phyloP scores from a whole-genome alignment of 1,140 invertebrate species.

The Medauroidea extradentata region DNA sequence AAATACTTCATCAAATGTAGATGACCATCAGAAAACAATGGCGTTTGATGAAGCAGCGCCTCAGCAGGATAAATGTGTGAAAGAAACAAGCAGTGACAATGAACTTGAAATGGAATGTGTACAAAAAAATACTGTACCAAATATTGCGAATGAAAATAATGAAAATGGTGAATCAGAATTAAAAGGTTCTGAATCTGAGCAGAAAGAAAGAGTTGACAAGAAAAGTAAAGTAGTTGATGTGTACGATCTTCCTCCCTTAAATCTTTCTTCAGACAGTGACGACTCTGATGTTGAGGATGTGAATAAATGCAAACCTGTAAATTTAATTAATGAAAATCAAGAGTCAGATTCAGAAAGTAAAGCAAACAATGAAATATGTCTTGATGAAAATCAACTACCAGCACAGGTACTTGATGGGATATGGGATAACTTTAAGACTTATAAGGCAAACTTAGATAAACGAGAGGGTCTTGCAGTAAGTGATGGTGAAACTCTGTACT shows the following conservation, averaged over 20 bases:
- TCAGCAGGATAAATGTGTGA: too few relatives aligned
- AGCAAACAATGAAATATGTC: neutral
- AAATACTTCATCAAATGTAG: too few relatives aligned
- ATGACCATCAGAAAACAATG: too few relatives aligned
- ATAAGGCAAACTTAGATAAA: slow-evolving; percentile 53
- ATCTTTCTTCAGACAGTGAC: slow-evolving; percentile 72
- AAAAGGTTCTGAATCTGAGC: slow-evolving; percentile 1
- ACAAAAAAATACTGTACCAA: too few relatives aligned
- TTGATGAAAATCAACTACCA: slow-evolving; percentile 30
- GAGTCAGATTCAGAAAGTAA: neutral
- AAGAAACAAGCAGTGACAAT: too few relatives aligned
- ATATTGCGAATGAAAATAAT: too few relatives aligned
- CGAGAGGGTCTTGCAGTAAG: slow-evolving; percentile 28
- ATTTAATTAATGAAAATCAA: too few relatives aligned
- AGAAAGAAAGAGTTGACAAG: slow-evolving; percentile 23
- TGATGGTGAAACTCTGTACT: neutral
- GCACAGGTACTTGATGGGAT: slow-evolving; percentile 60
- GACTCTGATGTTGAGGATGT: slow-evolving; percentile 53
- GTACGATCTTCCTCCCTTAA: slow-evolving; percentile 71
- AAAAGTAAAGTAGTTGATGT: slow-evolving; percentile 49
- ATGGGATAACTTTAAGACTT: slow-evolving; percentile 76
- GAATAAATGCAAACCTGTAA: too few relatives aligned
- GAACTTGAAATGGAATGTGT: too few relatives aligned
- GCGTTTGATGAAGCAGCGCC: too few relatives aligned
- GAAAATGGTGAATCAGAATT: too few relatives aligned